Conservation (phyloP, 1,140 invertebrate species). For the Cotesia vestalis region DNA sequence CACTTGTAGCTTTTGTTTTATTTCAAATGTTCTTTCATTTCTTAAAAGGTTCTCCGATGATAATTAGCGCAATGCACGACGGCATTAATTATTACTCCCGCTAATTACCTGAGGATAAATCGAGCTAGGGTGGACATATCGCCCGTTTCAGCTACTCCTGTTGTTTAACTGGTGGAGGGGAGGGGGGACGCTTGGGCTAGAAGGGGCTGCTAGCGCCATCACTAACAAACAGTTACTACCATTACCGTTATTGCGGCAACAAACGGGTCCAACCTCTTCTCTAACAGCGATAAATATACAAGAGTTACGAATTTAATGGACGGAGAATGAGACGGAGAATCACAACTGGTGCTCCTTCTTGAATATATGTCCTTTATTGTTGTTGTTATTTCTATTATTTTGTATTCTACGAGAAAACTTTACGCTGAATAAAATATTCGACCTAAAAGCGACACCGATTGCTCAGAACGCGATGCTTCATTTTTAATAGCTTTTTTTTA, state of each 20-base stretch:
- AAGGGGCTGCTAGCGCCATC: slow-evolving; percentile 18
- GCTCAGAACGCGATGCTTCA: background rate
- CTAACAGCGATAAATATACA: slow-evolving; percentile 65
- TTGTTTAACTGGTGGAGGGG: slow-evolving; percentile 39
- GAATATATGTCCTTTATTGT: slow-evolving; percentile 54
- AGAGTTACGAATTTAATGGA: slow-evolving; percentile 36
- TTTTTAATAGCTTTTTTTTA: too few species aligned
- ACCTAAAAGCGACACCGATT: background rate
- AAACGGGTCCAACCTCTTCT: slow-evolving; percentile 45
- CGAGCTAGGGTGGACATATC: slow-evolving; percentile 48
- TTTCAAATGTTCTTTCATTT: slow-evolving; percentile 70
- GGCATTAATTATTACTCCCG: slow-evolving; percentile 67
- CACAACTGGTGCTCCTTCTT: slow-evolving; percentile 54
- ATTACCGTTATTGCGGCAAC: slow-evolving; percentile 67
- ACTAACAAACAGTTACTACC: slow-evolving; percentile 42
- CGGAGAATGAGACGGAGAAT: slow-evolving; percentile 18
- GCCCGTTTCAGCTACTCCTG: too few species aligned
- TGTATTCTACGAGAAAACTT: background rate
- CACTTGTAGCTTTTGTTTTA: slow-evolving; percentile 54
- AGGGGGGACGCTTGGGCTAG: slow-evolving; percentile 9
- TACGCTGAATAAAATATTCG: background rate
- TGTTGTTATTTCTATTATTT: slow-evolving; percentile 13
- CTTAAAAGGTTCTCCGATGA: slow-evolving; percentile 69
- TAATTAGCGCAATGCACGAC: slow-evolving; percentile 68
- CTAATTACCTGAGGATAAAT: slow-evolving; percentile 68